Evolutionary conservation across 2,797 vertebrate species (phyloP).

Genomic region (Delichon dasypus): DNA sequence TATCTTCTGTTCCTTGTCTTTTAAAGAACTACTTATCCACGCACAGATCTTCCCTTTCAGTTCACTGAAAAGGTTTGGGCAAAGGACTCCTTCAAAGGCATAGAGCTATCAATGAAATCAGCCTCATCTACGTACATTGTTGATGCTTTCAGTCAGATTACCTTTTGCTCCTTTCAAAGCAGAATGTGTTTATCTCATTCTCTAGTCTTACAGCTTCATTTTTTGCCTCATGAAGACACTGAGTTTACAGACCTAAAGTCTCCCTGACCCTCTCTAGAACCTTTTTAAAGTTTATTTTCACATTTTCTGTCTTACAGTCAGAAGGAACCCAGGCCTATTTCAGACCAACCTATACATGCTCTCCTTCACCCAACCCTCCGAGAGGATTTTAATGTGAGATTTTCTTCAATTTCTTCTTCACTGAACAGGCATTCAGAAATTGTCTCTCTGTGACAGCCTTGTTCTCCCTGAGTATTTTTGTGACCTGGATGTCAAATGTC

Average conservation of each 20-base stretch:
- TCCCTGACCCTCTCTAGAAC: not conserved
- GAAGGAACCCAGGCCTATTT: not conserved
- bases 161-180: not conserved
- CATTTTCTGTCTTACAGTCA: not conserved
- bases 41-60: not conserved
- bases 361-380: not conserved
- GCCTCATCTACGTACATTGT: rapidly evolving
- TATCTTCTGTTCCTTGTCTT: not conserved
- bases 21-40: not conserved
- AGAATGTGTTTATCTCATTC: not conserved
- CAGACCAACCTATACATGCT: not conserved
- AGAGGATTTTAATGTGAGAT: not conserved
- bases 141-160: not conserved
- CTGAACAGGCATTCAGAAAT: not conserved
- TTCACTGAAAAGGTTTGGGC: not conserved
- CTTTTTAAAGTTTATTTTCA: not conserved
- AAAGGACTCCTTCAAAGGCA: not conserved
- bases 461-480: not conserved
- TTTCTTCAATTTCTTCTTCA: not conserved
- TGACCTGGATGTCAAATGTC: not conserved
- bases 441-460: not conserved
- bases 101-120: not conserved
- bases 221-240: not conserved
- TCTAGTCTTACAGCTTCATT: not conserved
- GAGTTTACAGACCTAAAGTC: not conserved